Evolutionary conservation across 2,888 invertebrate species (phyloP).

Genomic region (Synergus umbraculus): DNA sequence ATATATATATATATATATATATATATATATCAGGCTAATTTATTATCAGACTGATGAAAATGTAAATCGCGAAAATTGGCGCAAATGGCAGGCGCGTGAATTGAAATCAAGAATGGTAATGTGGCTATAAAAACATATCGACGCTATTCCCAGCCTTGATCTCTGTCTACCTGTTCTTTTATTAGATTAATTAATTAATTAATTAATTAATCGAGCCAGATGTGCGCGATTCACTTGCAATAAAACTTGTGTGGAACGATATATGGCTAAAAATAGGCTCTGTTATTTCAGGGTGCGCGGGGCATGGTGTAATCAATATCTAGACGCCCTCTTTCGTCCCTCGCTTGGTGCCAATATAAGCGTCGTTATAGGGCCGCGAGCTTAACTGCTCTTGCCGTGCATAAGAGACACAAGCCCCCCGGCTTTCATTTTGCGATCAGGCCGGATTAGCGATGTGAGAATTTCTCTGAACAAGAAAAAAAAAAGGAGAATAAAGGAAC

Average conservation of each 20-base stretch:
- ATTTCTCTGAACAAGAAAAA: conserved; percentile 20
- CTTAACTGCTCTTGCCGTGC: neutral
- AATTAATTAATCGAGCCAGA: conserved; percentile 11
- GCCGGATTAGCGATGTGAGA: conserved; percentile 22
- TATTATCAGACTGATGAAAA: no score
- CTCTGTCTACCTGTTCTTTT: neutral
- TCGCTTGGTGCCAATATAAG: conserved; percentile 22
- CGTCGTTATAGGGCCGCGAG: conserved; percentile 3
- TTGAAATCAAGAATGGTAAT: neutral
- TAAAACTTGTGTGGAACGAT: neutral
- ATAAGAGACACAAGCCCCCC: neutral
- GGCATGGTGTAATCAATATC: conserved; percentile 5
- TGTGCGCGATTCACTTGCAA: neutral
- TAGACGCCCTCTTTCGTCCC: conserved; percentile 4
- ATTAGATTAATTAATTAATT: neutral
- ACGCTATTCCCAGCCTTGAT: conserved; percentile 5
- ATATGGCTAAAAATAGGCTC: conserved; percentile 15
- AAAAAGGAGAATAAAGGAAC: conserved; percentile 2
- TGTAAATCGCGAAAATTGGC: no score
- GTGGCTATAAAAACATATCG: neutral
- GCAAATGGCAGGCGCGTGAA: neutral
- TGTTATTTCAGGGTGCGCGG: conserved; percentile 8
- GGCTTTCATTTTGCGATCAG: conserved; percentile 27
- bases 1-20: no score
- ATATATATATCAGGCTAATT: no score